Base-by-base conservation (phyloP, 37 sponge, comb jelly and placozoan species). In the Halisarca cf. caerulea region DNA sequence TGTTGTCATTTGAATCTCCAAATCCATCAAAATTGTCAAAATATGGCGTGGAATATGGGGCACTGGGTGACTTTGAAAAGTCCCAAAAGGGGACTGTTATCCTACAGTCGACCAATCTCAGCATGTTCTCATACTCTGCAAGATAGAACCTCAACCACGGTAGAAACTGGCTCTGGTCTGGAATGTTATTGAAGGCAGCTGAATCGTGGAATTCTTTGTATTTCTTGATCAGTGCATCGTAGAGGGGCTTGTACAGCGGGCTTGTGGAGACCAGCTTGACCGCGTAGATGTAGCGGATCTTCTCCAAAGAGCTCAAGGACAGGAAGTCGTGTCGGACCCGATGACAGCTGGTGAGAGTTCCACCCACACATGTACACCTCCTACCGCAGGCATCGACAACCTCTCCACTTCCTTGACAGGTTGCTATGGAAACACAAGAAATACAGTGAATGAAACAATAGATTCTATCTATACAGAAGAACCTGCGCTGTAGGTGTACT, bases 61-160 rank as follows among this genome's bases (percentile, higher is more conserved):
- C 69, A 21, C 34, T 58, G 1, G 90, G 88, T 35, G 90, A 54
- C 0, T 68, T 78, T 28, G 94, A 90, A 90, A 90, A 93, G 28
- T 93, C 94, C 80, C 85, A 93, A 83, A 68, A 93, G 1, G 94
- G 94, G 24, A 93, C 84, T 33, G 90, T 90, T 33, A 93, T 54
- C 30, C 80, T 80, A 33, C 90, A 85, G 79, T 90, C 81, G 43
- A 93, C 58, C 23, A 83, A 66, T 54, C 53, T 70, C 47, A 93
- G 66, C 40, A 93, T 66, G 55, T 93, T 81, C 55, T 93, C 94
- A 41, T 89, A 93, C 80, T 93, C 90, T 4, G 89, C 32, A 33
- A 93, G 45, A 81, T 85, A 90, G 80, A 84, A 93, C 7, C 94
- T 66, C 27, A 55, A 58, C 78, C 88, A 93, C 23, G 74, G 38